Conservation (phyloP, 2,113 vertebrate genomes). For the Jaculus jaculus region DNA sequence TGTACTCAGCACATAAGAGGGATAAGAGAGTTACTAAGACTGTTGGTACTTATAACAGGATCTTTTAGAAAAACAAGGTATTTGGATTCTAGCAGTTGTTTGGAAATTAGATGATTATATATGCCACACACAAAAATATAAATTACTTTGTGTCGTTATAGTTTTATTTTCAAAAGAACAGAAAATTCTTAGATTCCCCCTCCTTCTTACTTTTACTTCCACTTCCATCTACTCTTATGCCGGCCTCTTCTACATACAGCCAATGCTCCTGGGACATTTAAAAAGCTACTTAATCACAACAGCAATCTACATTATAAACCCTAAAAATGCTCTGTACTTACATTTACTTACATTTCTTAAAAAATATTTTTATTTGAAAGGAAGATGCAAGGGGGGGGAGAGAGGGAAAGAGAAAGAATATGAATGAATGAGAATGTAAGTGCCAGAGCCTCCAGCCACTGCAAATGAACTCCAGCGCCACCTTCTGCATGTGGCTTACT, state of each 20-base stretch:
- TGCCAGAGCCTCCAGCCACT: too few relatives aligned
- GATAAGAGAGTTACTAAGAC: conserved; percentile 87
- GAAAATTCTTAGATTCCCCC: neutral
- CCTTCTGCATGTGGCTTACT: too few relatives aligned
- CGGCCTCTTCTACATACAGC: neutral
- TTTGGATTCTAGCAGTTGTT: neutral
- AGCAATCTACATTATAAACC: neutral
- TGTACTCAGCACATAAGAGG: conserved; percentile 92
- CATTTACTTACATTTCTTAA: too few relatives aligned
- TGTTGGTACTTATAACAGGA: conserved; percentile 70
- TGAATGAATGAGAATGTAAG: too few relatives aligned
- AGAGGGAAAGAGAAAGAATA: too few relatives aligned
- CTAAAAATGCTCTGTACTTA: neutral
- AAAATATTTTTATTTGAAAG: too few relatives aligned
- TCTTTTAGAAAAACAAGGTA: conserved; percentile 55
- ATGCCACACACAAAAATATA: neutral
- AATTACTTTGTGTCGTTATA: neutral
- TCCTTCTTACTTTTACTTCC: too few relatives aligned
- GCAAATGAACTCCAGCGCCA: too few relatives aligned
- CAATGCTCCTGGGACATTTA: neutral
- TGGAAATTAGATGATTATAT: conserved; percentile 15
- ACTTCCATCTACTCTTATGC: neutral
- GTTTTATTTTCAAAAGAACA: neutral
- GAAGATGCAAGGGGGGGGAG: too few relatives aligned
- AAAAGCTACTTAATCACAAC: neutral